Base-by-base conservation (phyloP, 1,140 invertebrate genomes). In the Wasmannia auropunctata region DNA sequence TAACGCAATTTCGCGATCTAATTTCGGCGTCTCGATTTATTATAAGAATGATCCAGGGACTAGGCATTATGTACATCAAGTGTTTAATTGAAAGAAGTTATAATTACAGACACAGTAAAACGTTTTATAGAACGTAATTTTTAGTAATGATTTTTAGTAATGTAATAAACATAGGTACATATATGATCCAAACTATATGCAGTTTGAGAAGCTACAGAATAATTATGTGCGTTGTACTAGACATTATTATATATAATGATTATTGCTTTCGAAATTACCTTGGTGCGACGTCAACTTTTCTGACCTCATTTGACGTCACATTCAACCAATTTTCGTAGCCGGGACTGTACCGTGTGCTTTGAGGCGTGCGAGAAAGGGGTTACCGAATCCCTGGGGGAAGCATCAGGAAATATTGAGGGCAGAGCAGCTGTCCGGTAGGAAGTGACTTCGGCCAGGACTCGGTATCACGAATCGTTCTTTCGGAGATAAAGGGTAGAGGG, bases 381-480 rank as follows among this genome's bases (percentile, higher is more conserved):
- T 85, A 51, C 72, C 60, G 56, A 79, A 74, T 56, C 65, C 65
- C 40, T 31, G 43, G 63, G 34, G 65, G 46, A 69, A 85, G 49
- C 28, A 69, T 60, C 28, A 70, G 60, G 54, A 80, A 80, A 72
- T 2, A 54, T 28, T 31, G 31, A 25, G 54, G 65, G 54, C 58
- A 60, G 54, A 70, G 74, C 89, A 90, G 89, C 89, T 90, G 89
- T 90, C 81, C 81, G 89, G 81, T 90, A 90, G 88, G 89, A 90
- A 90, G 81, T 90, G 89, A 90, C 89, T 90, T 72, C 51, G 16
- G 46, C 62, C 54, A 65, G 16, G 49, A 34, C 40, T 60, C 63
- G 72, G 22, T 77, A 77, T 86, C 83, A 56, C 62, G 43, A 65
- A 75, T 49, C 40, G 43, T 31, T 80, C 75, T 90, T 89, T 79